These are phyloP conservation scores for Caenorhabditis panamensis DNA, from an alignment of 2,888 invertebrate genomes.

Conservation along the genomic window DNA sequence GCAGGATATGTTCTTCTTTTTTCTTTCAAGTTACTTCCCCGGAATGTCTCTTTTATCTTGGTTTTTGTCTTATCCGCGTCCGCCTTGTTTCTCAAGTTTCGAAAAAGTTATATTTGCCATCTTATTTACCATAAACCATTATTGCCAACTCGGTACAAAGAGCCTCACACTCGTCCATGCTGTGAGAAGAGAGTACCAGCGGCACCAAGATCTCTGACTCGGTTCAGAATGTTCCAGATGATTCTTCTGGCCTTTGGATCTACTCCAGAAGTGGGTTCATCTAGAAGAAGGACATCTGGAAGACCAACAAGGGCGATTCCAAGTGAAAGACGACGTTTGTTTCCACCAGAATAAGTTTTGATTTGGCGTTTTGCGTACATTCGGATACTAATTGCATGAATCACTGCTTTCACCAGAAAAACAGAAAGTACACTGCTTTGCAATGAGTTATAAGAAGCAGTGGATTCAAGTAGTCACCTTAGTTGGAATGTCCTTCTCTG, in stretches of 20 bases:
- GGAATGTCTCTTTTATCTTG: constrained; percentile 84
- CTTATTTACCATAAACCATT: constrained; percentile 87
- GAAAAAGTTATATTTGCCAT: too few relatives aligned
- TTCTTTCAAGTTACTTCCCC: constrained; percentile 85
- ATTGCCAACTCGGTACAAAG: constrained; percentile 88
- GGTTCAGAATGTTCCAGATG: constrained; percentile 71
- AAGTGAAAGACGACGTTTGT: constrained; percentile 87
- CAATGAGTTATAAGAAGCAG: too few relatives aligned
- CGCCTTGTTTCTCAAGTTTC: constrained; percentile 36
- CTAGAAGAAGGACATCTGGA: constrained; percentile 85
- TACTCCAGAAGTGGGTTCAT: constrained; percentile 85
- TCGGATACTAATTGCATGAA: constrained; percentile 70
- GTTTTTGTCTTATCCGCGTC: constrained; percentile 56
- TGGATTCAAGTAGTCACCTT: too few relatives aligned
- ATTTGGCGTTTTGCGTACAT: constrained; percentile 73
- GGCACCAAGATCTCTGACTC: constrained; percentile 82
- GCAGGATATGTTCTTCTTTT: constrained; percentile 81
- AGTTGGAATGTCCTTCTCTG: constrained; percentile 69
- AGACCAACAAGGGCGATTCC: constrained; percentile 87
- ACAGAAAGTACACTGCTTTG: too few relatives aligned
- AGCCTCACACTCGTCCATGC: constrained; percentile 92
- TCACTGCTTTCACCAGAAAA: constrained; percentile 59
- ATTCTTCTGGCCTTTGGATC: constrained; percentile 83
- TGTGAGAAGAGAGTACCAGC: constrained; percentile 87
- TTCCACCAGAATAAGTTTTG: constrained; percentile 85